Evolutionary conservation across 2,797 vertebrate species (phyloP).

Genomic region (Dendrocincla tyrannina): DNA sequence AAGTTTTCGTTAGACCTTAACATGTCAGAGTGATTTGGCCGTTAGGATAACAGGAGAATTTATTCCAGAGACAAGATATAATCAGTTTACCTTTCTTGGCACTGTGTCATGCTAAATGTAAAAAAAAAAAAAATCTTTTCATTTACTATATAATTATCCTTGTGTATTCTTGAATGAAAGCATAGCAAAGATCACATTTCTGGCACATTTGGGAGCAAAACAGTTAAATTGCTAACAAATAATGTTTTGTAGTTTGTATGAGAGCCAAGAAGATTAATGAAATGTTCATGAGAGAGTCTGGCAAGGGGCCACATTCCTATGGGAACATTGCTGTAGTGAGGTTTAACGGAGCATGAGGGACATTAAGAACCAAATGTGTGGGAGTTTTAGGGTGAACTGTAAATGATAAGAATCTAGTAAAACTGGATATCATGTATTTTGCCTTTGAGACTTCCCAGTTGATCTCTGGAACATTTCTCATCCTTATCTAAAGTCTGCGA

Average conservation of each 20-base stretch:
- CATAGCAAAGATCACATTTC: constrained; percentile 57
- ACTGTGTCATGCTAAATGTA: background rate
- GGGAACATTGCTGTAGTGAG: constrained; percentile 75
- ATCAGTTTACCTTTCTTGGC: constrained; percentile 57
- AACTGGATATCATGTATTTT: constrained; percentile 40
- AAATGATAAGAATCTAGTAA: constrained; percentile 72
- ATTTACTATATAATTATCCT: constrained; percentile 55
- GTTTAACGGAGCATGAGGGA: constrained; percentile 69
- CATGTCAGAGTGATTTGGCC: constrained; percentile 9
- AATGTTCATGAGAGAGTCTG: constrained; percentile 80
- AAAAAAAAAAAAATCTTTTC: background rate
- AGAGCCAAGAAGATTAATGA: constrained; percentile 81
- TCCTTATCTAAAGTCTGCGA: background rate
- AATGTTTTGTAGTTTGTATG: constrained; percentile 76
- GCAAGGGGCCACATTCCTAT: constrained; percentile 82
- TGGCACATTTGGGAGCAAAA: constrained; percentile 71
- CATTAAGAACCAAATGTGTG: constrained; percentile 77
- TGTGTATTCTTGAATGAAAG: constrained; percentile 32
- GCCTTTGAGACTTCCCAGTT: constrained; percentile 46
- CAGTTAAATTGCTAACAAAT: constrained; percentile 75
- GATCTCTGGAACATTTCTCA: constrained; percentile 22
- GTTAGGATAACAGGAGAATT: background rate
- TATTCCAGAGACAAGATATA: constrained; percentile 24
- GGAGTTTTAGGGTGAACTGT: constrained; percentile 72
- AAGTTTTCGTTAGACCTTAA: background rate